Percentiles rank a stretch among this genome's conserved stretches.
Conservation (phyloP, 2,113 vertebrate species). For the Colaptes auratus region DNA sequence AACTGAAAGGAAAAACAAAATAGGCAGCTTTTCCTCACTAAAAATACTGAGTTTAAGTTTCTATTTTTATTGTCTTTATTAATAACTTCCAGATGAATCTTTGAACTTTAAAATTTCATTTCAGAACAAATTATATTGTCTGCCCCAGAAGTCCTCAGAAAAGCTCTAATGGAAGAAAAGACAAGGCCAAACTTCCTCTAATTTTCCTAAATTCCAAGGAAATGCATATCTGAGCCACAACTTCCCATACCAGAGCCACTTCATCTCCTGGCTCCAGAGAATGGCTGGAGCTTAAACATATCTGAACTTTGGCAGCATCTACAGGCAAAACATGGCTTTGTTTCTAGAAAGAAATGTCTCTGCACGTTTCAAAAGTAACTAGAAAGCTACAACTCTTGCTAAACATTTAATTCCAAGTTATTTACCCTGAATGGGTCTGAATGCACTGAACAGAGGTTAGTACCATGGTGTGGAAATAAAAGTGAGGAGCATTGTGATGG, state of each 20-base stretch:
- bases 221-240: constrained; percentile 29
- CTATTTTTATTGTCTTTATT: constrained; percentile 35
- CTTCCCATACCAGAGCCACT: constrained; percentile 38
- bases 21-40: background rate
- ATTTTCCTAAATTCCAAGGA: constrained; percentile 46
- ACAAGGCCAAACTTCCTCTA: background rate
- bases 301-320: constrained; percentile 32
- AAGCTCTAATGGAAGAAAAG: constrained; percentile 25
- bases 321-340: background rate
- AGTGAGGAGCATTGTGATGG: background rate
- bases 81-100: constrained; percentile 58
- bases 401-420: constrained; percentile 9
- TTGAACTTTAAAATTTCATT: constrained; percentile 33
- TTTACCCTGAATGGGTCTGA: background rate
- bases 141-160: background rate
- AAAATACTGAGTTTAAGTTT: background rate
- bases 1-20: constrained; percentile 2
- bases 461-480: background rate
- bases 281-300: background rate
- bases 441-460: constrained; percentile 14
- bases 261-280: constrained; percentile 38
- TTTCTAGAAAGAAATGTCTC: background rate
- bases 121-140: constrained; percentile 8
- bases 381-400: background rate
- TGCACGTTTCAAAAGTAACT: constrained; percentile 37